Conservation (phyloP, 1,140 invertebrate genomes). For the Panagrolaimus sp. region DNA sequence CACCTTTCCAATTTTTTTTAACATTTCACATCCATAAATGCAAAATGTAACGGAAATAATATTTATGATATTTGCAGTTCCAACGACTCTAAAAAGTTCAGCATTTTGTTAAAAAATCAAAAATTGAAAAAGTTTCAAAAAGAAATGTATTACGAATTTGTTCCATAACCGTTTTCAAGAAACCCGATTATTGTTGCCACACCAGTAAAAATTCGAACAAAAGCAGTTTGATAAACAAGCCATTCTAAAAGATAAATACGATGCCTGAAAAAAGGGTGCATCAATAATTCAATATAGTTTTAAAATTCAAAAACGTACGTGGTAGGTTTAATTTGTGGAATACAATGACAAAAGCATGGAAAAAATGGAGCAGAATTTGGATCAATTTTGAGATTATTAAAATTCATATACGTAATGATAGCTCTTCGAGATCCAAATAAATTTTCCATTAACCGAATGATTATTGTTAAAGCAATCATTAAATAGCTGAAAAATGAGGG, state of each 20-base stretch:
- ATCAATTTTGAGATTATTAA: background rate
- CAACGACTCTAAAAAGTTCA: conserved; percentile 4
- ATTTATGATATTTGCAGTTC: background rate
- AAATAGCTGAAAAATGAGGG: background rate
- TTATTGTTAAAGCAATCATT: background rate
- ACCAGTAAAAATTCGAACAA: background rate
- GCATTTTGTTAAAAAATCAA: too few species aligned
- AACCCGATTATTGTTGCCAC: background rate
- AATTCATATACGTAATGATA: background rate
- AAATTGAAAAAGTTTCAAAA: background rate
- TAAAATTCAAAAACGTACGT: background rate
- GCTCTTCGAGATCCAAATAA: conserved; percentile 9
- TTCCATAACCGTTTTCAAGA: background rate
- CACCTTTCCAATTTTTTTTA: conserved; percentile 5
- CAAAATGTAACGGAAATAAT: background rate
- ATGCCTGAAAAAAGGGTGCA: background rate
- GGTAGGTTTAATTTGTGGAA: background rate
- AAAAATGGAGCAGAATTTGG: background rate
- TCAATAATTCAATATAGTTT: too few species aligned
- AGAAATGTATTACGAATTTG: background rate
- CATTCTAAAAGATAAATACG: conserved; percentile 1
- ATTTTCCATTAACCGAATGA: background rate
- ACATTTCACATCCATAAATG: conserved; percentile 9
- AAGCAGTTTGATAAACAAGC: conserved; percentile 12
- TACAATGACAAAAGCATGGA: background rate